A percentile compares a stretch with the other conserved stretches of the same genome.
These are phyloP conservation scores for Cryptosula pallasiana DNA, from an alignment of 2,888 invertebrate species.

Conservation along the genomic window DNA sequence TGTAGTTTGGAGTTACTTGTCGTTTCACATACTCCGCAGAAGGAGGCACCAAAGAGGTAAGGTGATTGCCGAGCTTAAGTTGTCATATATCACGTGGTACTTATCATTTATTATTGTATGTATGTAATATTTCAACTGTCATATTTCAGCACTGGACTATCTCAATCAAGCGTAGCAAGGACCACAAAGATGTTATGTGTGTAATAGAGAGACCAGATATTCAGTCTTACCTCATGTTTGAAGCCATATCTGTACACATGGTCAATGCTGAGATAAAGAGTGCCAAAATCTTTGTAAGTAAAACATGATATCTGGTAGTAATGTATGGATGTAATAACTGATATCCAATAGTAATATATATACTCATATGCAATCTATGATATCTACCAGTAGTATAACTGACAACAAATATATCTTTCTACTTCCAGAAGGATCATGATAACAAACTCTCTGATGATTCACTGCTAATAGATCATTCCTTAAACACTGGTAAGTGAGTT, in stretches of 20 bases:
- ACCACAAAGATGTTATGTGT: slow-evolving; percentile 22
- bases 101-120: neutral
- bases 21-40: slow-evolving; percentile 17
- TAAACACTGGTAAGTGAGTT: neutral
- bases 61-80: neutral
- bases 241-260: slow-evolving; percentile 8
- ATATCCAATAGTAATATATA: too few species aligned
- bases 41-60: slow-evolving; percentile 23
- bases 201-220: slow-evolving; percentile 23
- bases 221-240: slow-evolving; percentile 23
- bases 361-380: too few species aligned
- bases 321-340: too few species aligned
- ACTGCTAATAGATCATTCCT: neutral
- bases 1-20: slow-evolving; percentile 23
- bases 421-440: slow-evolving; percentile 11
- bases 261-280: slow-evolving; percentile 5
- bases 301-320: too few species aligned
- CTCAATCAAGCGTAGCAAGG: slow-evolving; percentile 19
- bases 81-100: neutral
- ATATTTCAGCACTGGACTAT: slow-evolving; percentile 20
- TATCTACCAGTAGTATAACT: too few species aligned
- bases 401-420: neutral
- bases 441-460: slow-evolving; percentile 2
- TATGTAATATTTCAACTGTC: neutral
- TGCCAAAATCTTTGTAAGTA: slow-evolving; percentile 22